Conservation (phyloP, 2,797 vertebrate genomes). For the Thaleichthys pacificus region DNA sequence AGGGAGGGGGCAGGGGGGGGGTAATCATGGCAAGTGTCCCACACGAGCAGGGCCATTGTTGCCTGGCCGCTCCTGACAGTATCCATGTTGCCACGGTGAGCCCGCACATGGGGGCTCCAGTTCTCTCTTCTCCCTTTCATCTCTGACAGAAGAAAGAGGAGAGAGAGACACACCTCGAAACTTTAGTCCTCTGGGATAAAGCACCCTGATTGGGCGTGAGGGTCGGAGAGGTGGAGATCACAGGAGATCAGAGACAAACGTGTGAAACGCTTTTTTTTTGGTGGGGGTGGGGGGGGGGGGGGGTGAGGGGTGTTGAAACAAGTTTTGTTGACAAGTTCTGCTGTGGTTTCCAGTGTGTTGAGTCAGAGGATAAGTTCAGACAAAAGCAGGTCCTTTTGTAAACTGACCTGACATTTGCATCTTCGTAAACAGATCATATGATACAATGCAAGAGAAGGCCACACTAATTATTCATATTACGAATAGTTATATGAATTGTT, state of each 20-base stretch:
- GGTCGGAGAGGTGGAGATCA: conserved; percentile 26
- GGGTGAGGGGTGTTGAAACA: no score
- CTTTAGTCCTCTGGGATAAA: conserved; percentile 76
- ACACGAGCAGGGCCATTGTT: conserved; percentile 77
- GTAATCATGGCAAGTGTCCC: conserved; percentile 84
- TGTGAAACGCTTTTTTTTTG: background rate
- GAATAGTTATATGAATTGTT: no score
- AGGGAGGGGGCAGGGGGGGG: conserved; percentile 13
- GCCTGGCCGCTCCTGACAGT: conserved; percentile 80
- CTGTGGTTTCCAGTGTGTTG: background rate
- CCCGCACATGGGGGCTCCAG: conserved; percentile 78
- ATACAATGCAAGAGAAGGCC: background rate
- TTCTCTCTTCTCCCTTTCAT: conserved; percentile 67
- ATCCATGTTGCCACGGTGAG: conserved; percentile 68
- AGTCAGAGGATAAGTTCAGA: background rate
- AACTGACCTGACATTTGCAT: background rate
- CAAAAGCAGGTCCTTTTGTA: background rate
- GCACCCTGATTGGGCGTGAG: conserved; percentile 66
- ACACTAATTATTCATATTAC: no score
- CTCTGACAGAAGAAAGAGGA: conserved; percentile 48
- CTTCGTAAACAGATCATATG: background rate
- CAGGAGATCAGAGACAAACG: conserved; percentile 71
- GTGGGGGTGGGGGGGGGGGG: no score
- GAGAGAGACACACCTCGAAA: conserved; percentile 55
- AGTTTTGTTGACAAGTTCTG: no score